phyloP scores from a whole-genome alignment of 2,113 vertebrate species.

The Rynchops niger region DNA sequence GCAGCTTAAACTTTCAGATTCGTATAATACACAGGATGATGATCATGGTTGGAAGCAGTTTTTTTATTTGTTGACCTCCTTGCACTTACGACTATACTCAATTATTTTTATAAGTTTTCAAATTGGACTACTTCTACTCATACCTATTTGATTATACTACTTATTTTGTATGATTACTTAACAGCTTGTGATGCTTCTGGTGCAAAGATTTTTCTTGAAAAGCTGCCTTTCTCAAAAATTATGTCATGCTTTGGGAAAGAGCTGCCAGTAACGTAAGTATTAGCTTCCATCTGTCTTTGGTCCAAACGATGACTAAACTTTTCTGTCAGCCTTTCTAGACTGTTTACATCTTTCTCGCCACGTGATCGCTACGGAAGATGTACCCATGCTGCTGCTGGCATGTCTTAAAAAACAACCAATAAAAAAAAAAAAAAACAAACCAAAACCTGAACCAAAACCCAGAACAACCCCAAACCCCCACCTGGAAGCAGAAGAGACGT shows the following conservation, averaged over 20 bases:
- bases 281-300: neutral
- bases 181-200: neutral
- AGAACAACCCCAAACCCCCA: fast-evolving
- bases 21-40: neutral
- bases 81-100: neutral
- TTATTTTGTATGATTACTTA: neutral
- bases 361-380: neutral
- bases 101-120: neutral
- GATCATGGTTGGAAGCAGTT: neutral
- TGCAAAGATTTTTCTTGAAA: neutral
- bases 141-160: neutral
- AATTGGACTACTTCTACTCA: neutral
- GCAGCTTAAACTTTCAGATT: neutral
- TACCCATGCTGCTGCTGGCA: neutral
- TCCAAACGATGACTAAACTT: neutral
- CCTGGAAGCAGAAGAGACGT: neutral
- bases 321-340: neutral
- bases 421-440: neutral
- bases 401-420: neutral
- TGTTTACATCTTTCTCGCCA: neutral
- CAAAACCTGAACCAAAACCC: neutral
- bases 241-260: neutral
- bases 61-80: neutral
- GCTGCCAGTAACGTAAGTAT: neutral
- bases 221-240: neutral